Evolutionary conservation across 2,113 vertebrate species (phyloP), one percentile per base, ranked within the genome.

Genomic region (Zingel zingel): DNA sequence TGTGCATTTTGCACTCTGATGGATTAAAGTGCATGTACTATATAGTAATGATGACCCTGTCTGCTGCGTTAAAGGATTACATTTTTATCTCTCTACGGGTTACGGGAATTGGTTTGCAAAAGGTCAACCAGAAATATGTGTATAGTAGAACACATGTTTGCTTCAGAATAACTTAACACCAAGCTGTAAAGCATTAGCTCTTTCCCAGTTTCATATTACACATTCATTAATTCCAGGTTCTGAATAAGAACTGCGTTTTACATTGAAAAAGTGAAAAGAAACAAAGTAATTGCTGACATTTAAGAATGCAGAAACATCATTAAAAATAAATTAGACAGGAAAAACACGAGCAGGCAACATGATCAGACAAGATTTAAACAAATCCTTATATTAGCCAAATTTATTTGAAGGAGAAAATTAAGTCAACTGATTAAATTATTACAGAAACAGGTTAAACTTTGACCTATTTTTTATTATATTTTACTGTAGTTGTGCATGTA

Each of bases 11-110:
- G 21, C 15, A 45, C 78, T 54, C 64, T 43, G 67, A 47, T 61
- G 74, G 82, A 85, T 87, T 87, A 86, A 67, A 74, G n/a, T 84
- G 81, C 79, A 78, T 73, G 71, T 72, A 18, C 43, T 77, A 45
- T 50, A 47, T 48, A 63, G 13, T 47, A 45, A 77, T 47, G 58
- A 87, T 43, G 54, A 87, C 48, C 70, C 78, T 66, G 45, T 84
- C 67, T 81, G 76, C 74, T 73, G 86, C 83, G 76, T 81, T 83
- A 78, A 80, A 83, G 77, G 25, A 87, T 77, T 81, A 48, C 16
- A 72, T 71, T 85, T 81, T 58, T 33, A 80, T 86, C 63, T 79
- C 50, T 67, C 13, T 30, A 11, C 12, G 10, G 66, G 63, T 67
- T 36, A 57, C 16, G 21, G 71, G 71, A 81, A 65, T 50, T 61